Evolutionary conservation across 2,113 vertebrate genomes (phyloP), one percentile per base, ranked within the genome.

Genomic region (Campylorhamphus procurvoides): DNA sequence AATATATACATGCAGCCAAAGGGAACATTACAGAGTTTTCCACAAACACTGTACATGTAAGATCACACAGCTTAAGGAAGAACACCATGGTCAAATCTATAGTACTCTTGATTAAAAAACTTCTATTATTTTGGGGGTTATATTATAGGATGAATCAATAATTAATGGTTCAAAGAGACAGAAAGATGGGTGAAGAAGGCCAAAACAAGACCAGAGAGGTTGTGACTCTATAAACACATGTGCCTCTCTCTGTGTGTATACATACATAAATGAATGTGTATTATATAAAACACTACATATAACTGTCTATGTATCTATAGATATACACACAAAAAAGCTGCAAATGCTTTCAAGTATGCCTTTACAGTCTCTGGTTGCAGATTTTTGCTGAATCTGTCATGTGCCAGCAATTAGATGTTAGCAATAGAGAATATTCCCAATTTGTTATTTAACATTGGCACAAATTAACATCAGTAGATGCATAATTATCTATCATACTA

Each of bases 151-250:
- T 53, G 6, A 76, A 20, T 35, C 59, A 87, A 71, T 8, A 76
- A 20, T 35, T 56, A 87, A 71, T 8, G 7, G 29, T 74, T 79
- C 44, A 63, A 24, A 73, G 16, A 67, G 24, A 66, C 20, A 60
- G 73, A 71, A 91, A 82, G 4, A 33, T 59, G 39, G 44, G 50
- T 14, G 42, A 95, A 94, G 37, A 37, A 2, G 9, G 25, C 20
- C 56, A 58, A 85, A 90, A 90, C 11, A n/a, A 23, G 25, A 67
- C 39, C 31, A 49, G 16, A 68, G 53, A 68, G 40, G 39, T 60
- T 31, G 13, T 33, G 23, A 23, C 7, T 62, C 7, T 49, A n/a
- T 12, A 46, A 60, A 49, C 4, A 42, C 0, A 0, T 9, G 23
- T 47, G 19, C 4, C 15, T 52, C 18, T n/a, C 3, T 53, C 7